phyloP scores from a whole-genome alignment of 2,888 invertebrate species.

The Philopedon plagiatum region DNA sequence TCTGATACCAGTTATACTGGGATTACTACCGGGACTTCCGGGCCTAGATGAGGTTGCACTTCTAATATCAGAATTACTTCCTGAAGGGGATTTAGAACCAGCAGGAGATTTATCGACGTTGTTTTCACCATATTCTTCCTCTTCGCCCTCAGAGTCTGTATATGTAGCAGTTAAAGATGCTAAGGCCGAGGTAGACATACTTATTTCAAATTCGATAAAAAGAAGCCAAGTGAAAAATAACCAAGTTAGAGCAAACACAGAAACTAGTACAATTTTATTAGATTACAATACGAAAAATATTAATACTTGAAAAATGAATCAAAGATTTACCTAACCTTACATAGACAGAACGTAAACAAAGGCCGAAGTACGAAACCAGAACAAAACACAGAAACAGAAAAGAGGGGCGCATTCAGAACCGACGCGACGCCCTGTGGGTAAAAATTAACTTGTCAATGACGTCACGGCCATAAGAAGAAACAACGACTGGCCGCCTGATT shows the following conservation, averaged over 20 bases:
- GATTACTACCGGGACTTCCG: constrained; percentile 58
- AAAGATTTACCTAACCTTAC: too few relatives aligned
- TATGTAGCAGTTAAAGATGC: constrained; percentile 91
- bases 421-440: too few relatives aligned
- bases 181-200: constrained; percentile 72
- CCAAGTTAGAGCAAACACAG: background rate
- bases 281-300: too few relatives aligned
- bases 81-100: constrained; percentile 58
- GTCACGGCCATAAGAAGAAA: too few relatives aligned
- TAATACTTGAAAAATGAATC: too few relatives aligned
- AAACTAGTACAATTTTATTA: too few relatives aligned
- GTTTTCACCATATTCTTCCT: constrained; percentile 76
- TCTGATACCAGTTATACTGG: constrained; percentile 63
- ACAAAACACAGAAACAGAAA: too few relatives aligned
- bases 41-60: constrained; percentile 70
- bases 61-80: constrained; percentile 60
- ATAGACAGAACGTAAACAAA: too few relatives aligned
- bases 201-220: background rate
- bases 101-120: constrained; percentile 49
- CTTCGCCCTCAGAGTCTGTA: constrained; percentile 93
- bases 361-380: too few relatives aligned
- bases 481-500: too few relatives aligned
- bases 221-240: background rate
- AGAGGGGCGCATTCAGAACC: too few relatives aligned
- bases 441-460: too few relatives aligned